phyloP scores from a whole-genome alignment of 2,797 vertebrate genomes.

The Macropodus opercularis region DNA sequence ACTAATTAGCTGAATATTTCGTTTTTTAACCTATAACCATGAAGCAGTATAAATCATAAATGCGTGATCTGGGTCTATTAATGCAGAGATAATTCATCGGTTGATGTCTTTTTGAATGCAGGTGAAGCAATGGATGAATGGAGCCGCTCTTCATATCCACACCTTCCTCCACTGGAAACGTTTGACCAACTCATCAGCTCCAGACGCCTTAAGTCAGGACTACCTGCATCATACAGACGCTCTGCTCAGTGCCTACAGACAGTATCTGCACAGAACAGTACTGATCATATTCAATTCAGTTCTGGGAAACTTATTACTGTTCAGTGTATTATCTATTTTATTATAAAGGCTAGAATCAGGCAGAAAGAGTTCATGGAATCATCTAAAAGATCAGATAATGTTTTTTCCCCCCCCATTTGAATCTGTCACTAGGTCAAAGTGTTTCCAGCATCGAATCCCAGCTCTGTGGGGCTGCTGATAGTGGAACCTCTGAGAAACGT shows the following conservation, averaged over 20 bases:
- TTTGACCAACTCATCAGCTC: slow-evolving; percentile 9
- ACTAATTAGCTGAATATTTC: background rate
- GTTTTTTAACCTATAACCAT: background rate
- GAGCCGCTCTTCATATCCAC: slow-evolving; percentile 32
- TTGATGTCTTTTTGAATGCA: background rate
- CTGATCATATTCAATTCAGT: too few species aligned
- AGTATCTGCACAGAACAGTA: slow-evolving; percentile 18
- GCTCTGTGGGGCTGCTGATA: slow-evolving; percentile 8
- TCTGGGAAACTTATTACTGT: too few species aligned
- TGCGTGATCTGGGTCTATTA: too few species aligned
- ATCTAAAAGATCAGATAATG: background rate
- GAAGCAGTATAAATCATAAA: background rate
- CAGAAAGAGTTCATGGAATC: background rate
- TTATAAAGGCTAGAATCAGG: too few species aligned
- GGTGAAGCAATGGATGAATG: slow-evolving; percentile 33
- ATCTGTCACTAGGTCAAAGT: slow-evolving; percentile 20
- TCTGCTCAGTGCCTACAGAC: slow-evolving; percentile 15
- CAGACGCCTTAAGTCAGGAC: slow-evolving; percentile 11
- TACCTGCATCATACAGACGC: slow-evolving; percentile 12
- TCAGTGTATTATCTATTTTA: too few species aligned
- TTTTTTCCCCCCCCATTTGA: background rate
- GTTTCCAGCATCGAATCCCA: background rate
- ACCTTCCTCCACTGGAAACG: slow-evolving; percentile 30
- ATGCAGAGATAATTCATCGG: background rate
- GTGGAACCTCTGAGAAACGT: slow-evolving; percentile 26